phyloP scores from a whole-genome alignment of 2,888 invertebrate genomes.

The Odontothrips loti region DNA sequence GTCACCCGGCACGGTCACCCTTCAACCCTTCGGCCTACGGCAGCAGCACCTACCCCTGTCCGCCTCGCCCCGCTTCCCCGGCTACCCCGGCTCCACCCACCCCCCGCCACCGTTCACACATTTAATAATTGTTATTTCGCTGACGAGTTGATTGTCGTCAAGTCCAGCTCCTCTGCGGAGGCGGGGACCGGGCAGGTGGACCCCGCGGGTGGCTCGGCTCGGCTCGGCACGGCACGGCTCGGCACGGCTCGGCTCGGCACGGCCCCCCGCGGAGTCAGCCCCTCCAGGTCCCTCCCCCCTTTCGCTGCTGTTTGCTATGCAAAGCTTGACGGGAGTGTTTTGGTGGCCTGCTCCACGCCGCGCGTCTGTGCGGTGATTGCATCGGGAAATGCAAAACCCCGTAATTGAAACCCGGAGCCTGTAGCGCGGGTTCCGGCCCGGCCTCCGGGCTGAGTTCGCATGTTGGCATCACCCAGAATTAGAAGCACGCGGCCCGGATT shows the following conservation, averaged over 20 bases:
- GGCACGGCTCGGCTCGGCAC: too few relatives aligned
- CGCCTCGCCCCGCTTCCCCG: background rate
- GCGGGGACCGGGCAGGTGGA: too few relatives aligned
- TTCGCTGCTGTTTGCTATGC: background rate
- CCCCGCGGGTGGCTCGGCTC: too few relatives aligned
- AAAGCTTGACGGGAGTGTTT: background rate
- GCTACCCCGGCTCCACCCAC: background rate
- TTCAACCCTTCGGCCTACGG: background rate
- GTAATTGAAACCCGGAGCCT: conserved; percentile 6
- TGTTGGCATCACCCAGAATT: background rate
- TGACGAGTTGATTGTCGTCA: background rate
- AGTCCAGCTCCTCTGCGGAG: too few relatives aligned
- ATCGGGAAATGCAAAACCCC: conserved; percentile 15
- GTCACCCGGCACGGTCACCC: too few relatives aligned
- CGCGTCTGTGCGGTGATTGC: background rate
- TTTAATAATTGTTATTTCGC: background rate
- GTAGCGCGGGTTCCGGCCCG: background rate
- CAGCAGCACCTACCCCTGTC: background rate
- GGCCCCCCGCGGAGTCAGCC: too few relatives aligned
- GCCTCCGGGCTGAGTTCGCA: background rate
- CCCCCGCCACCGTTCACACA: background rate
- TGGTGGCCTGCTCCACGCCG: background rate
- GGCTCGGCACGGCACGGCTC: too few relatives aligned
- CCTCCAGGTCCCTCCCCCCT: background rate
- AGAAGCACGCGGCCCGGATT: background rate